Percentiles rank a stretch among this genome's conserved stretches.
phyloP scores from a whole-genome alignment of 2,113 vertebrate genomes.

The Psammodynastes pulverulentus region DNA sequence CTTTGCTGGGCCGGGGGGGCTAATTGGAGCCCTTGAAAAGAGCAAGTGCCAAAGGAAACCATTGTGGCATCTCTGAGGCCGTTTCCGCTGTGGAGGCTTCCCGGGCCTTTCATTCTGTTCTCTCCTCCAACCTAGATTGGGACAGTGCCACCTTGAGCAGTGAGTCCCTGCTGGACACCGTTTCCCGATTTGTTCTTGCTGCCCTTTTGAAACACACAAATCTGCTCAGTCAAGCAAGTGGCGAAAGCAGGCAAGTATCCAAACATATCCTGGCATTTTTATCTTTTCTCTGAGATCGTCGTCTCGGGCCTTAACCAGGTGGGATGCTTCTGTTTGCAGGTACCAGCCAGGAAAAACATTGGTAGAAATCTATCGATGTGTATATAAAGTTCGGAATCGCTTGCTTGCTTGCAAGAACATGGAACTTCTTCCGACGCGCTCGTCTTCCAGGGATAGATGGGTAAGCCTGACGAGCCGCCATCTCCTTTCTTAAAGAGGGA shows the following conservation, averaged over 20 bases:
- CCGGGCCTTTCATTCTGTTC: conserved; percentile 28
- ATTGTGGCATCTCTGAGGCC: background rate
- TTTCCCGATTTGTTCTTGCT: conserved; percentile 92
- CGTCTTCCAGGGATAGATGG: conserved; percentile 90
- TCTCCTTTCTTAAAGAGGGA: background rate
- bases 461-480: conserved; percentile 69
- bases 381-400: conserved; percentile 93
- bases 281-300: background rate
- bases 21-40: background rate
- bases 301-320: conserved; percentile 33
- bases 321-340: conserved; percentile 62
- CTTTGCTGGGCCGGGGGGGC: background rate
- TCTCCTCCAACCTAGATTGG: conserved; percentile 81
- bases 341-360: conserved; percentile 93
- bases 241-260: conserved; percentile 85
- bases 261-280: conserved; percentile 22
- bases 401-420: conserved; percentile 95
- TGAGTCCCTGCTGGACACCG: conserved; percentile 89
- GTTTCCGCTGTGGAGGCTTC: conserved; percentile 23
- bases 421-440: conserved; percentile 89
- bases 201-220: conserved; percentile 94
- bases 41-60: background rate
- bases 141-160: conserved; percentile 91
- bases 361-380: conserved; percentile 90
- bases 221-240: conserved; percentile 85